Base-by-base conservation (phyloP, 2,888 invertebrate genomes). In the Ametastegia equiseti region DNA sequence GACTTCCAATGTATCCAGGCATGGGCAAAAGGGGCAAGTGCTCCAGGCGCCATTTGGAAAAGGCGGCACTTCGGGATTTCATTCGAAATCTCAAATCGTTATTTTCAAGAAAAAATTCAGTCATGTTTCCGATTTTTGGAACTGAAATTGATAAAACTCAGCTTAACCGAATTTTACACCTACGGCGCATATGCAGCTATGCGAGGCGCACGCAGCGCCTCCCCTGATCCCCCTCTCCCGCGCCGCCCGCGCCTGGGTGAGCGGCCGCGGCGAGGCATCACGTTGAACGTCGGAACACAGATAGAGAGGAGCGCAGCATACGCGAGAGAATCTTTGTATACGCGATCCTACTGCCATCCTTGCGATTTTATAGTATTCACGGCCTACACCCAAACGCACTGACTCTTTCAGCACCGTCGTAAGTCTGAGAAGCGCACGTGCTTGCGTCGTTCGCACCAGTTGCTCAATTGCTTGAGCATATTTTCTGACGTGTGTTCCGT, bases 21-120 rank as follows among this genome's bases (percentile, higher is more conserved):
- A 54, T 54, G 54, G 54, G 54, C 54, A 54, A 54, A 54, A 54
- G 54, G 54, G 54, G 54, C 54, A 54, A 54, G 54, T 54, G 54
- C 54, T 54, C 54, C 54, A 54, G 54, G 54, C 54, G 54, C 54
- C 54, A 54, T 54, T 54, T 54, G 54, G 54, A 54, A 54, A n/a
- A 54, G 54, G 54, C 54, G 54, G 54, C 54, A 54, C n/a, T 54
- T 54, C n/a, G 54, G n/a, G 54, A 54, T n/a, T 15, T 13, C 54
- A 54, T 54, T 54, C 54, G 54, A 54, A 54, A 54, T 54, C 15
- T 54, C 54, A 54, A n/a, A 54, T 54, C 54, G 54, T 15, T 54
- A 54, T 54, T 54, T 54, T 54, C 54, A 54, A 54, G 54, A 54
- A 4, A 54, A 54, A 54, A 54, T 54, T 54, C 54, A 54, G 54